A percentile compares a stretch with the other conserved stretches of the same genome.
Conservation (phyloP, 37 sponge, comb jelly and placozoan genomes). For the Mnemiopsis leidyi region DNA sequence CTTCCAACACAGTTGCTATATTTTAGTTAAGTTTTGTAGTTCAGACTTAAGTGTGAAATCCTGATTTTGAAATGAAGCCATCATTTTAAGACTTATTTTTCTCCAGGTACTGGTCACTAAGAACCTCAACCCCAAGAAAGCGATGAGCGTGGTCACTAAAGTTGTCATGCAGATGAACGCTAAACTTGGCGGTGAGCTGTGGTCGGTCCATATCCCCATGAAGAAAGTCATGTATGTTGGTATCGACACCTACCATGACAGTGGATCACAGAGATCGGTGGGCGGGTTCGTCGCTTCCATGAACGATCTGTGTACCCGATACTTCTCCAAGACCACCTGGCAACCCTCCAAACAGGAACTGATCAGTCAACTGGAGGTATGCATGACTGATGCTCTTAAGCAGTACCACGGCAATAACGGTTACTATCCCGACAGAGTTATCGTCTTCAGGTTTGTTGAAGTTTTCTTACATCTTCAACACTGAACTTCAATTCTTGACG, state of each 20-base stretch:
- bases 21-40: too few species aligned
- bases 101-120: slow-evolving; percentile 9
- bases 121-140: slow-evolving; percentile 41
- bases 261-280: slow-evolving; percentile 76
- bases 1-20: too few species aligned
- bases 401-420: slow-evolving; percentile 68
- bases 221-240: slow-evolving; percentile 93
- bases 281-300: slow-evolving; percentile 89
- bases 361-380: slow-evolving; percentile 74
- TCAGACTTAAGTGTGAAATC: too few species aligned
- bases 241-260: slow-evolving; percentile 95
- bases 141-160: slow-evolving; percentile 92
- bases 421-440: slow-evolving; percentile 80
- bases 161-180: slow-evolving; percentile 91
- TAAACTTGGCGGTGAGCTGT: slow-evolving; percentile 83
- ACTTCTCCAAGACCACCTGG: slow-evolving; percentile 81
- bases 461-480: too few species aligned
- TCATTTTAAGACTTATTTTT: too few species aligned
- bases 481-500: too few species aligned
- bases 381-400: slow-evolving; percentile 69
- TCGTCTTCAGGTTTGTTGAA: slow-evolving; percentile 78
- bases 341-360: slow-evolving; percentile 91
- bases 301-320: slow-evolving; percentile 85
- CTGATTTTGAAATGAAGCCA: too few species aligned
- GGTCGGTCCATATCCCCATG: slow-evolving; percentile 68